phyloP scores from a whole-genome alignment of 2,113 vertebrate genomes.

The Chamaea fasciata region DNA sequence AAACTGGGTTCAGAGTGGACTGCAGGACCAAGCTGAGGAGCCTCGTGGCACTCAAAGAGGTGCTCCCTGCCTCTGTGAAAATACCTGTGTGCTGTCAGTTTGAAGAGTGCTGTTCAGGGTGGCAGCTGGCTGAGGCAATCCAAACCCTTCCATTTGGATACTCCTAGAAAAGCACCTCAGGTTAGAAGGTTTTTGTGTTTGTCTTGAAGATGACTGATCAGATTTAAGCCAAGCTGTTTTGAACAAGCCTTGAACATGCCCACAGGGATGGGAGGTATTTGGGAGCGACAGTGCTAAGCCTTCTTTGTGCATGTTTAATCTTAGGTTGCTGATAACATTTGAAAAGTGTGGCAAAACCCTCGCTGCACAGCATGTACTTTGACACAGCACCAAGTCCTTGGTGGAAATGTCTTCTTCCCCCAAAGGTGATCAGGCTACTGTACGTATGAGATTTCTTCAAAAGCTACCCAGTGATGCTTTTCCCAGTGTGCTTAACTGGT shows the following conservation, averaged over 20 bases:
- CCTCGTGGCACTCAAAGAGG: background rate
- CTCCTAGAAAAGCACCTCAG: background rate
- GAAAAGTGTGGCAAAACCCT: background rate
- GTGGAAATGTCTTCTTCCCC: background rate
- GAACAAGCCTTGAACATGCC: conserved; percentile 32
- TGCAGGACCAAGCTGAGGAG: background rate
- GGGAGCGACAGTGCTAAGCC: background rate
- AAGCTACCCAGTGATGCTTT: background rate
- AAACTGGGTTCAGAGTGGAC: background rate
- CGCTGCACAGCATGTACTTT: background rate
- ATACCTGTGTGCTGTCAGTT: background rate
- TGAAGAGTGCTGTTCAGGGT: background rate
- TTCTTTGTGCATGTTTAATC: background rate
- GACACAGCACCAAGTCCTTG: background rate
- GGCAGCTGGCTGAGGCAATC: background rate
- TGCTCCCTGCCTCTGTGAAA: background rate
- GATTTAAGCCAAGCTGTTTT: background rate
- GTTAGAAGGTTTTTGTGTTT: background rate
- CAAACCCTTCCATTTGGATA: background rate
- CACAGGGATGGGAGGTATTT: conserved; percentile 17
- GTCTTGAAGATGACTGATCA: conserved; percentile 4
- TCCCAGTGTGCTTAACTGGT: background rate
- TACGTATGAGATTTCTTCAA: background rate
- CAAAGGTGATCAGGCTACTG: background rate
- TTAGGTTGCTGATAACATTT: background rate